Evolutionary conservation across 2,888 invertebrate genomes (phyloP).

Genomic region (Notodonta ziczac): DNA sequence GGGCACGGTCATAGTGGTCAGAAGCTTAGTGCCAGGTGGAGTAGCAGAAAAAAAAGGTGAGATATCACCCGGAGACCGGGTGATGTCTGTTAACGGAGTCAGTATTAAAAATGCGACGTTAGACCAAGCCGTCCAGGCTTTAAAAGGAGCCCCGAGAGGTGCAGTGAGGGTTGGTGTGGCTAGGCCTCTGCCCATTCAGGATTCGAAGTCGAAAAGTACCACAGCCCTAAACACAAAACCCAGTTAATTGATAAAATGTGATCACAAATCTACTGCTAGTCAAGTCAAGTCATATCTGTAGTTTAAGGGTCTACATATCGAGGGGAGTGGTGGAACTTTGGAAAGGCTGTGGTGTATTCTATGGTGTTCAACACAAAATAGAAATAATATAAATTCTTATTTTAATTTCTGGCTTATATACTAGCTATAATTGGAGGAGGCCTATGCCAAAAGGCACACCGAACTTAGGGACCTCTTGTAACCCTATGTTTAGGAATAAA

Average conservation of each 20-base stretch:
- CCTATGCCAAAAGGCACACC: too few relatives aligned
- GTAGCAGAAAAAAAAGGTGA: constrained; percentile 98
- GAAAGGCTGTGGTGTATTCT: constrained; percentile 20
- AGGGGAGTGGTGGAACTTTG: constrained; percentile 42
- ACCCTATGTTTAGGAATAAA: too few relatives aligned
- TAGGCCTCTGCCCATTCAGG: constrained; percentile 87
- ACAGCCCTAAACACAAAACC: constrained; percentile 68
- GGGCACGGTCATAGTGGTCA: constrained; percentile 98
- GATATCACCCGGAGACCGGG: constrained; percentile 97
- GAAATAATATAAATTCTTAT: too few relatives aligned
- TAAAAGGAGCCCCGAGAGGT: constrained; percentile 97
- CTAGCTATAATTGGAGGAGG: too few relatives aligned
- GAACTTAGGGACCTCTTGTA: too few relatives aligned
- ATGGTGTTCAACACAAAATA: not conserved
- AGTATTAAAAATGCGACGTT: constrained; percentile 95
- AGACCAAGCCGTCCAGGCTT: constrained; percentile 97
- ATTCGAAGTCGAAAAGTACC: constrained; percentile 72
- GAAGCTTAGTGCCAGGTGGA: constrained; percentile 98
- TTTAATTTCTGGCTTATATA: too few relatives aligned
- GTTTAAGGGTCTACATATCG: constrained; percentile 58
- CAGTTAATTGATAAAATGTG: constrained; percentile 68
- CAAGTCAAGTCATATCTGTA: constrained; percentile 77
- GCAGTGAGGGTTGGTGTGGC: constrained; percentile 96
- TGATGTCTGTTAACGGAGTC: constrained; percentile 95
- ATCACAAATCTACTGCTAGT: constrained; percentile 64